These are phyloP conservation scores for Pica pica DNA, from an alignment of 2,113 vertebrate species.

Conservation along the genomic window DNA sequence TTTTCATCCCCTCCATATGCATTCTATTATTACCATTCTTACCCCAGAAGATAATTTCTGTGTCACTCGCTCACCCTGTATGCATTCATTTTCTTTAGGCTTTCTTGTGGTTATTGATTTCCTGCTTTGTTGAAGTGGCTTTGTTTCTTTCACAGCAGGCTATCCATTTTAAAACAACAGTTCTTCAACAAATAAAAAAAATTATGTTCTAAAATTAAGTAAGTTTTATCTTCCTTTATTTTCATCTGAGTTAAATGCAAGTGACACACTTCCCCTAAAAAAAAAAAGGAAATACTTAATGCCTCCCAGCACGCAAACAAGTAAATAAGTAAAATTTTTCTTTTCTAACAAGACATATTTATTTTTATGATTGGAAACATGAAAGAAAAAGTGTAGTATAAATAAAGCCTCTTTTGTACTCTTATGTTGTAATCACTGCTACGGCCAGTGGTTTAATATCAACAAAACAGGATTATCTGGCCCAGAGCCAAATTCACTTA, in stretches of 20 bases:
- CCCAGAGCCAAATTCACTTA: neutral
- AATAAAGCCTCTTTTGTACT: constrained; percentile 36
- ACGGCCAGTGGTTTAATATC: neutral
- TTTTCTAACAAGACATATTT: neutral
- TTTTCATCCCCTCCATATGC: constrained; percentile 8
- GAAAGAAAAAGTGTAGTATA: neutral
- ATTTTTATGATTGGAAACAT: constrained; percentile 35
- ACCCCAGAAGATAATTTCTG: constrained; percentile 38
- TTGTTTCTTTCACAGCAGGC: constrained; percentile 44
- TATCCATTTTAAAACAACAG: constrained; percentile 57
- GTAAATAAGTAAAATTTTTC: neutral
- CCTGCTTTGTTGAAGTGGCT: constrained; percentile 47
- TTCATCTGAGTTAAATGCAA: constrained; percentile 35
- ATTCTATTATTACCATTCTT: constrained; percentile 46
- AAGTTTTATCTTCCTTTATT: constrained; percentile 45
- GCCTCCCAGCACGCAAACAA: neutral
- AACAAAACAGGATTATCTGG: constrained; percentile 3
- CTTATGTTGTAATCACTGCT: neutral
- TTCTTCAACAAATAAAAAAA: constrained; percentile 31
- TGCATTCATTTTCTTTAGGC: constrained; percentile 43
- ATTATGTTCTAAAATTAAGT: constrained; percentile 39
- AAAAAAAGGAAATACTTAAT: neutral
- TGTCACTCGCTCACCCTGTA: constrained; percentile 30
- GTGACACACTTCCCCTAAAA: neutral
- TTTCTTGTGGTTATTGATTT: constrained; percentile 65